phyloP scores from a whole-genome alignment of 1,140 invertebrate species.

The Steinernema feltiae region DNA sequence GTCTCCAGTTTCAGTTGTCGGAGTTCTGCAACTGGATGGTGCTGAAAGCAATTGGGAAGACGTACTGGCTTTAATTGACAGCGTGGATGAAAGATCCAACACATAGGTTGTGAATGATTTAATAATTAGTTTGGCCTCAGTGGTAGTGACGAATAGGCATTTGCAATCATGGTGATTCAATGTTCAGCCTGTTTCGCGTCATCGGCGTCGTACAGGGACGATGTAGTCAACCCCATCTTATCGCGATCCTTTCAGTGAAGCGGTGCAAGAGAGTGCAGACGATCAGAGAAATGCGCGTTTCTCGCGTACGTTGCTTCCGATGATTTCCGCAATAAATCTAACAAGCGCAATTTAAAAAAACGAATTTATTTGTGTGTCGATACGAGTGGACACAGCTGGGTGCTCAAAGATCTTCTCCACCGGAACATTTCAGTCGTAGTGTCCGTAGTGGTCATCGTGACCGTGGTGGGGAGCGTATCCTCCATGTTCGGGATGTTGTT shows the following conservation, averaged over 20 bases:
- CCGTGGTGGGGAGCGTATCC: too few species aligned
- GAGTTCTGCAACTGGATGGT: neutral
- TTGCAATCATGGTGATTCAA: neutral
- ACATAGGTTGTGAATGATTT: neutral
- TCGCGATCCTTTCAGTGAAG: too few species aligned
- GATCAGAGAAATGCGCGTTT: neutral
- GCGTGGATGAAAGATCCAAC: neutral
- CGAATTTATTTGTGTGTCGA: too few species aligned
- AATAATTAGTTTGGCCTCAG: neutral
- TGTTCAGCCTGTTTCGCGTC: conserved; percentile 1
- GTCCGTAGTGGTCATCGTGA: conserved; percentile 1
- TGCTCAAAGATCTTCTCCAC: neutral
- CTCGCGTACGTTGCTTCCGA: neutral
- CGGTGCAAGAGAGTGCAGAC: conserved; percentile 2
- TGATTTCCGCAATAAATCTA: neutral
- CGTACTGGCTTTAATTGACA: neutral
- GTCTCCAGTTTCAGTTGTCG: neutral
- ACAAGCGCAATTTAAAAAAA: neutral
- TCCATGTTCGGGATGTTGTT: too few species aligned
- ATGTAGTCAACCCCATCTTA: neutral
- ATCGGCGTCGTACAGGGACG: neutral
- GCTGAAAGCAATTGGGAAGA: neutral
- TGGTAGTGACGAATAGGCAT: conserved; percentile 14
- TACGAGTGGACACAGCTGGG: too few species aligned
- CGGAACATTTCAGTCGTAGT: neutral